phyloP scores from a whole-genome alignment of 1,140 invertebrate species.

The Schlechtendalia chinensis region DNA sequence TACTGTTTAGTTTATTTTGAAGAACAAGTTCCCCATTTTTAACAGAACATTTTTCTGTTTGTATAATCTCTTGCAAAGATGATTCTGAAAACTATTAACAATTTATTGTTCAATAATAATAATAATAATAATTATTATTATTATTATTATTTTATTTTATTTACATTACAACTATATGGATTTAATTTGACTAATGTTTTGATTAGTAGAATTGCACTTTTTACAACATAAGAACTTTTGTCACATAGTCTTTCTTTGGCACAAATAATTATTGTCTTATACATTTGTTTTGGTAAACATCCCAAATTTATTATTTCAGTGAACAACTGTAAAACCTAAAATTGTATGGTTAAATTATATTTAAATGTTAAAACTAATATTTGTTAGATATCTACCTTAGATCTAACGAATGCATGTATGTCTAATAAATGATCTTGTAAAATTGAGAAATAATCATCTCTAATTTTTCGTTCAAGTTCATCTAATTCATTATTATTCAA shows the following conservation, averaged over 20 bases:
- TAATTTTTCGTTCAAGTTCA: slow-evolving; percentile 64
- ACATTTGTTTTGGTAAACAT: slow-evolving; percentile 52
- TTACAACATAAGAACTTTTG: slow-evolving; percentile 53
- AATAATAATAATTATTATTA: no score
- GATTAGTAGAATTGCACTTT: slow-evolving; percentile 53
- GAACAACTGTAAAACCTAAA: slow-evolving; percentile 53
- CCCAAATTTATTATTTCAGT: slow-evolving; percentile 51
- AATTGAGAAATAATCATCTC: slow-evolving; percentile 71
- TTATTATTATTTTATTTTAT: not conserved
- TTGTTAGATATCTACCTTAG: slow-evolving; percentile 61
- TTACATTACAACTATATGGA: slow-evolving; percentile 53
- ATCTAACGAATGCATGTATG: slow-evolving; percentile 76
- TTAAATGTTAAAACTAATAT: not conserved
- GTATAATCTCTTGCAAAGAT: not conserved
- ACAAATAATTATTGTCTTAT: slow-evolving; percentile 48
- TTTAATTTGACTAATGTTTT: slow-evolving; percentile 53
- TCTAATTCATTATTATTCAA: slow-evolving; percentile 59
- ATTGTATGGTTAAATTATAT: not conserved
- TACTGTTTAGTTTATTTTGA: not conserved
- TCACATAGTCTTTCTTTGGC: slow-evolving; percentile 52
- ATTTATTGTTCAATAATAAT: no score
- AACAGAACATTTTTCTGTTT: not conserved
- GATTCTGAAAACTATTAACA: slow-evolving; percentile 32
- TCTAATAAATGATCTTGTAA: slow-evolving; percentile 82
- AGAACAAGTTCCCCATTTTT: not conserved